Percentiles rank a stretch among this genome's conserved stretches.
Evolutionary conservation across 2,113 vertebrate genomes (phyloP).

Genomic region (Camelus dromedarius): DNA sequence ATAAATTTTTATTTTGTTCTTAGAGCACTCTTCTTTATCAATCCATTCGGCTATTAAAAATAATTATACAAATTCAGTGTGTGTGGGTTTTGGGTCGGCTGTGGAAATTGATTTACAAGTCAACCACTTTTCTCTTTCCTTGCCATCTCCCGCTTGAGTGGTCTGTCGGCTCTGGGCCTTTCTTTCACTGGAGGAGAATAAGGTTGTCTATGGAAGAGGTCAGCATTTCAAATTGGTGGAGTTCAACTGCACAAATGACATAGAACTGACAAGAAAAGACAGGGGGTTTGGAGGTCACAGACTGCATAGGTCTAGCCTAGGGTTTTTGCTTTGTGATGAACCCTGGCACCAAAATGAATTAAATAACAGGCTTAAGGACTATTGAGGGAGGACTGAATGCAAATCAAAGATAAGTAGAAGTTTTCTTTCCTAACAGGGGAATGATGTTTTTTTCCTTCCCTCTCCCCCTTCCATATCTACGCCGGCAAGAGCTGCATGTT

Average conservation of each 20-base stretch:
- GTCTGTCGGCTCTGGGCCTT: constrained; percentile 89
- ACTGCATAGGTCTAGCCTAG: constrained; percentile 89
- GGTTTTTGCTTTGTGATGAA: constrained; percentile 90
- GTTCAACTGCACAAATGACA: constrained; percentile 94
- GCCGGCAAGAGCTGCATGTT: constrained; percentile 91
- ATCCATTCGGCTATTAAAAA: constrained; percentile 57
- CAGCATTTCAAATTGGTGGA: constrained; percentile 92
- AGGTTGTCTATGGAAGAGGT: constrained; percentile 91
- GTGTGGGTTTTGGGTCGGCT: constrained; percentile 91
- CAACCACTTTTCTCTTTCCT: constrained; percentile 91
- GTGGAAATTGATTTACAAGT: constrained; percentile 93
- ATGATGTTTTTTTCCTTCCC: constrained; percentile 86
- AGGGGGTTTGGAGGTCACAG: constrained; percentile 91
- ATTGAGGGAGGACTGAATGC: constrained; percentile 93
- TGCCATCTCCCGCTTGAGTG: constrained; percentile 91
- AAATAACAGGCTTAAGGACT: constrained; percentile 94
- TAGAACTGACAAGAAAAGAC: constrained; percentile 93
- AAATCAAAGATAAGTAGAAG: constrained; percentile 95
- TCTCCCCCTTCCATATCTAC: constrained; percentile 91
- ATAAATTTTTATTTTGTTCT: constrained; percentile 66
- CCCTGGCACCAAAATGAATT: constrained; percentile 93
- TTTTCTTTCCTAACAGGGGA: constrained; percentile 93
- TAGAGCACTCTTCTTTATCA: constrained; percentile 54
- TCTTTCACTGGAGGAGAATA: constrained; percentile 91
- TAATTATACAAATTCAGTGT: constrained; percentile 77